phyloP scores from a whole-genome alignment of 2,797 vertebrate genomes.

The Arrhamphus sclerolepis region DNA sequence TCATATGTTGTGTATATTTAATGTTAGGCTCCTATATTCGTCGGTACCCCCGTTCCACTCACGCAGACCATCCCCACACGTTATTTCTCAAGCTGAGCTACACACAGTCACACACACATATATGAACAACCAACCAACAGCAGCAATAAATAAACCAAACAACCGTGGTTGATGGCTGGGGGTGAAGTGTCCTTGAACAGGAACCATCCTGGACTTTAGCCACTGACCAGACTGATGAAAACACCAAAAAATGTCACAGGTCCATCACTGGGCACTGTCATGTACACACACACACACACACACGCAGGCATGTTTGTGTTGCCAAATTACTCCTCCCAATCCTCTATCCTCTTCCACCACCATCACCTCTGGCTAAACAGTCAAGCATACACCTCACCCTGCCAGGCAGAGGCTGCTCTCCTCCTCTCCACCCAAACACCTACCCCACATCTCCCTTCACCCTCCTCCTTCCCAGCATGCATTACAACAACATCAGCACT shows the following conservation, averaged over 20 bases:
- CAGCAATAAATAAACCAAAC: conserved; percentile 55
- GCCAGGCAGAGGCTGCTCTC: conserved; percentile 62
- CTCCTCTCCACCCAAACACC: conserved; percentile 42
- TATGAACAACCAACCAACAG: conserved; percentile 27
- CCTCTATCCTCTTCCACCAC: conserved; percentile 4
- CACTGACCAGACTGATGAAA: conserved; percentile 48
- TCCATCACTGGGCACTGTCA: conserved; percentile 18
- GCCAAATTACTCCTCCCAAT: conserved; percentile 33
- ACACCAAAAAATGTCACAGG: conserved; percentile 6
- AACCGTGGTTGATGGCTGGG: conserved; percentile 49
- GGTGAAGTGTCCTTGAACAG: conserved; percentile 31
- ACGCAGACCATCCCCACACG: conserved; percentile 73
- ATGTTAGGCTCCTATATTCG: conserved; percentile 78
- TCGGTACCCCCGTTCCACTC: conserved; percentile 73
- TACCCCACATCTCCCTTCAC: conserved; percentile 28
- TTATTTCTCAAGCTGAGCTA: conserved; percentile 72
- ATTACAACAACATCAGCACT: conserved; percentile 87
- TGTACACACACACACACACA: conserved; percentile 4
- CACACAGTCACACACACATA: conserved; percentile 52
- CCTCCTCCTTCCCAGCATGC: conserved; percentile 71
- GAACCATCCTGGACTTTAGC: conserved; percentile 39
- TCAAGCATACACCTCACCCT: conserved; percentile 21
- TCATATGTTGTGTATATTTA: conserved; percentile 77
- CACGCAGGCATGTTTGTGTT: conserved; percentile 18
- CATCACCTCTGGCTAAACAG: conserved; percentile 26